phyloP scores from a whole-genome alignment of 2,113 vertebrate genomes.

The Zosterops pallidus region DNA sequence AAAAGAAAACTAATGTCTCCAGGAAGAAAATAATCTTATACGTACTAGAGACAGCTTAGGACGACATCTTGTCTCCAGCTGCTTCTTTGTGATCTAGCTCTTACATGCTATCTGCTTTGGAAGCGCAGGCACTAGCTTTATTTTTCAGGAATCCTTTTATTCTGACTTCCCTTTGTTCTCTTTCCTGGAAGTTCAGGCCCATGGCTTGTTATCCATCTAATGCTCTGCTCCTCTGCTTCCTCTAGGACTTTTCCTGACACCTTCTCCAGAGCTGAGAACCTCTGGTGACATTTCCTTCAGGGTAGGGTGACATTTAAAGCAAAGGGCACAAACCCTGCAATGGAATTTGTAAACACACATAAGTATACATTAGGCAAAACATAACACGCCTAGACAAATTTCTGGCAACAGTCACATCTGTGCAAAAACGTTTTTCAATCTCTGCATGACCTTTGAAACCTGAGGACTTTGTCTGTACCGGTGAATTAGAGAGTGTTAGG shows the following conservation, averaged over 20 bases:
- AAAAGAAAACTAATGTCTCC: neutral
- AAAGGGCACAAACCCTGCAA: neutral
- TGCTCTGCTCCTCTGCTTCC: neutral
- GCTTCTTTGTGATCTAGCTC: neutral
- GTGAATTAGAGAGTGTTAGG: neutral
- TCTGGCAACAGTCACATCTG: neutral
- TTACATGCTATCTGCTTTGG: neutral
- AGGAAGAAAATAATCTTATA: neutral
- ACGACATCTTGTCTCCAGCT: neutral
- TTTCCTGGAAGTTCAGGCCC: neutral
- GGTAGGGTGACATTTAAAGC: neutral
- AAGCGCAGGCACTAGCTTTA: neutral
- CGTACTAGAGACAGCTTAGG: neutral
- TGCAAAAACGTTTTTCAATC: neutral
- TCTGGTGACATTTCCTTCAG: neutral
- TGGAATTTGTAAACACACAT: neutral
- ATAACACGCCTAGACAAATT: neutral
- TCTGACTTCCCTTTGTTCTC: neutral
- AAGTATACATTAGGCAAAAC: neutral
- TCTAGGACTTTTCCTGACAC: neutral
- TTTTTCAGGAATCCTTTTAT: neutral
- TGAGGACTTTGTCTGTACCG: neutral
- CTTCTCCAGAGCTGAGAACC: neutral
- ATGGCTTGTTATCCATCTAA: neutral
- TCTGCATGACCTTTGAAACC: neutral